Evolutionary conservation across 2,888 invertebrate species (phyloP), one percentile per base, ranked within the genome.

Genomic region (Patella caerulea): DNA sequence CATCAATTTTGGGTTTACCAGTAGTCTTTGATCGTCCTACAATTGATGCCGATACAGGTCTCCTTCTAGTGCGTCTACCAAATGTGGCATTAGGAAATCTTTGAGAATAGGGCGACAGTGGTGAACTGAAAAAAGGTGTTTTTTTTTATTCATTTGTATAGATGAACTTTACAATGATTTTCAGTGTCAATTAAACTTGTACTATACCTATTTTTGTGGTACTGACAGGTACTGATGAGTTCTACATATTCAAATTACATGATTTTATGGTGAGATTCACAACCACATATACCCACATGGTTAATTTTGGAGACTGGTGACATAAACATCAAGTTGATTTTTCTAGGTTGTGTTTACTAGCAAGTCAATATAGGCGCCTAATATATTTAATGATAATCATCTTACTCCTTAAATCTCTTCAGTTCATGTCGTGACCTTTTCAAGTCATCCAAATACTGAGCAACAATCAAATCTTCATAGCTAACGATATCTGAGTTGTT

Each of bases 401-500:
- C 45, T 45, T 45, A 45, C 45, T 45, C 86, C 79, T 76, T 81
- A 59, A 80, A 81, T 70, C 74, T 81, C 71, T 78, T 77, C 72
- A 73, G 74, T 65, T 83, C 83, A 24, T 77, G 72, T 71, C 81
- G 84, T 24, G 83, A 81, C 73, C 87, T 87, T 70, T 86, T 83
- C 12, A 91, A 81, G 76, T 90, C 90, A 75, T 91, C 91, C 65
- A 91, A 83, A 81, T 91, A 91, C 82, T 90, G 90, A 2, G 90
- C 89, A 59, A 91, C 88, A 14, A 91, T 81, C n/a, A 91, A 80
- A 77, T 91, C 91, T 81, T 91, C 91, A 82, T 91, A 91, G 76
- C 90, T 90, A 74, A 90, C 86, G 78, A 88, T 85, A n/a, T 86
- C 87, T 11, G 85, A 81, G 19, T 80, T 79, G 2, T 79, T 81